Evolutionary conservation across 2,113 vertebrate species (phyloP), one percentile per base, ranked within the genome.

Genomic region (Hirundichthys speculiger): DNA sequence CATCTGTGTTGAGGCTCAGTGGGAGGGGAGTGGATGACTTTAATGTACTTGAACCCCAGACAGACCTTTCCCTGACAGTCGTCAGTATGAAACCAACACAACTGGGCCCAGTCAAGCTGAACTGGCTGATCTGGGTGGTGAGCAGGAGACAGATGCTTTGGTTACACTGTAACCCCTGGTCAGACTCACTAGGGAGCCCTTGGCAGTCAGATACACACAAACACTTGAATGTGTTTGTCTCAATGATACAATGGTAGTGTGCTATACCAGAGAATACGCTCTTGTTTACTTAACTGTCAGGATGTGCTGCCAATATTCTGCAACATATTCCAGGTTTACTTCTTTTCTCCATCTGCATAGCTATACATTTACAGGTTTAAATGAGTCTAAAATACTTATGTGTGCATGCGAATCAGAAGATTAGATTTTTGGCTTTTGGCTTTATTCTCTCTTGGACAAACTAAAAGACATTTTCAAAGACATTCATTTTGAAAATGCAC

Each of bases 131-230:
- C 63, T 89, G 89, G 88, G 70, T 80, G 83, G 83, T 88, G 89
- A 89, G 81, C 87, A 88, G 77, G 77, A 91, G 89, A 88, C 89
- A 90, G 89, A 90, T 80, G 87, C 86, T 85, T 77, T 86, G 87
- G 89, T 85, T 88, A 86, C 87, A 88, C 84, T 80, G 68, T 87
- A 88, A 88, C 87, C 86, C 82, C 82, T 53, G 78, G 79, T 85
- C 87, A 86, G 79, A 86, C 83, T 84, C 89, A 72, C 87, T 68
- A 43, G 86, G 86, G 87, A 89, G 65, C 63, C 55, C 65, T 67
- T 69, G 63, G 74, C 83, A 87, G 70, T 60, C 76, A 74, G 59
- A 76, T 30, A 62, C 57, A 77, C 77, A 83, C 76, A 83, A 73
- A 84, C 82, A 79, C 53, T 52, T 21, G 61, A 85, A 83, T 87